phyloP scores from a whole-genome alignment of 2,888 invertebrate species.

The Panopea generosa region DNA sequence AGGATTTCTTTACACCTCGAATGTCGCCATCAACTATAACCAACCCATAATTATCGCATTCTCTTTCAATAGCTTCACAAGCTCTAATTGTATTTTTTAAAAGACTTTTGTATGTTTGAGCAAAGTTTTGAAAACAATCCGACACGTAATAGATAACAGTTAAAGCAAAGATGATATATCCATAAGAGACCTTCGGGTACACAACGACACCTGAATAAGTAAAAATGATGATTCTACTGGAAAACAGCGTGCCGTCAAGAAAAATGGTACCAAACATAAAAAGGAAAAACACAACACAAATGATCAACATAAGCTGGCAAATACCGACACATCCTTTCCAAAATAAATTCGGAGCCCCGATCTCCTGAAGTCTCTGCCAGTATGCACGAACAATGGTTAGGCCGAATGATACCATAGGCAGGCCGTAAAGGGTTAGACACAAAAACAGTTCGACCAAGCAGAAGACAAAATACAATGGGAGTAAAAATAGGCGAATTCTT shows the following conservation, averaged over 20 bases:
- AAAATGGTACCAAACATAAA: slow-evolving; percentile 64
- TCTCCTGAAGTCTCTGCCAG: background rate
- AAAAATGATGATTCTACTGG: slow-evolving; percentile 46
- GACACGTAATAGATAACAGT: slow-evolving; percentile 59
- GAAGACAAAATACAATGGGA: slow-evolving; percentile 39
- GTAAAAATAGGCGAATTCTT: background rate
- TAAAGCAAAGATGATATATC: slow-evolving; percentile 56
- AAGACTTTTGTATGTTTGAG: slow-evolving; percentile 32
- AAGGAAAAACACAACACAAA: slow-evolving; percentile 11
- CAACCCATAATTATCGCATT: background rate
- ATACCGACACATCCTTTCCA: background rate
- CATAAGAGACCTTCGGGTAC: slow-evolving; percentile 55
- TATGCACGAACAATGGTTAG: slow-evolving; percentile 11
- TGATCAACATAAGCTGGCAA: background rate
- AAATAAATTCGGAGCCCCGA: background rate
- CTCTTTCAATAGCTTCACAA: slow-evolving; percentile 16
- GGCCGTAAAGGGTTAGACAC: slow-evolving; percentile 41
- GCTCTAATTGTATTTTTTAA: slow-evolving; percentile 25
- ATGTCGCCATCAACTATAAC: slow-evolving; percentile 5
- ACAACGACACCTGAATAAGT: slow-evolving; percentile 62
- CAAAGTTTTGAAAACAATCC: slow-evolving; percentile 39
- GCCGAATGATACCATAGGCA: slow-evolving; percentile 46
- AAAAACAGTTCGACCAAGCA: slow-evolving; percentile 44
- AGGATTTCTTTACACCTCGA: slow-evolving; percentile 18
- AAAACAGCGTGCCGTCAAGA: slow-evolving; percentile 53